Conservation (phyloP, 2,888 invertebrate species). For the Agrotis puta region DNA sequence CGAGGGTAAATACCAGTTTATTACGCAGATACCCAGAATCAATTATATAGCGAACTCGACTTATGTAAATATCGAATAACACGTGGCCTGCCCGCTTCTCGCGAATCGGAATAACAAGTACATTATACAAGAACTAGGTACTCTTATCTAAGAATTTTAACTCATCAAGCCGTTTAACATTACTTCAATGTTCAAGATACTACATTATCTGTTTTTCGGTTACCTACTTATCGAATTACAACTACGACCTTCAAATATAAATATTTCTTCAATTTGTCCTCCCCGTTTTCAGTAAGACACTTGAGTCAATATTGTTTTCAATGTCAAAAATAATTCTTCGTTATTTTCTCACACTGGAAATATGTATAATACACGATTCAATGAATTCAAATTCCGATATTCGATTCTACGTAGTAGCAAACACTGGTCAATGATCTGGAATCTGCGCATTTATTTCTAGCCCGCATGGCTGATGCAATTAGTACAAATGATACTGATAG, state of each 20-base stretch:
- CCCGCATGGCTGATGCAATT: conserved; percentile 17
- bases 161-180: conserved; percentile 25
- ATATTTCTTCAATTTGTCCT: conserved; percentile 26
- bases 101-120: conserved; percentile 23
- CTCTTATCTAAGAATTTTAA: conserved; percentile 37
- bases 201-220: conserved; percentile 38
- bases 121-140: conserved; percentile 38
- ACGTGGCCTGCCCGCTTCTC: conserved; percentile 35
- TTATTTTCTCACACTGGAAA: conserved; percentile 17
- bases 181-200: conserved; percentile 32
- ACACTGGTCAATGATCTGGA: conserved; percentile 20
- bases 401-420: conserved; percentile 8
- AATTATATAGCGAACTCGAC: conserved; percentile 5
- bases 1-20: conserved; percentile 14
- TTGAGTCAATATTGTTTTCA: conserved; percentile 64
- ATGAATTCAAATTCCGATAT: conserved; percentile 19
- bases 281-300: conserved; percentile 57
- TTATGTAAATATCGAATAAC: conserved; percentile 43
- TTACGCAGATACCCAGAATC: conserved; percentile 28
- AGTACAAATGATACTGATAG: not conserved
- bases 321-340: conserved; percentile 28
- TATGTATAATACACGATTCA: not conserved
- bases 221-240: conserved; percentile 47
- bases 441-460: conserved; percentile 12
- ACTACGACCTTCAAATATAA: conserved; percentile 59